Evolutionary conservation across 2,113 vertebrate species (phyloP), one percentile per base, ranked within the genome.

Genomic region (Ammodytes dubius): DNA sequence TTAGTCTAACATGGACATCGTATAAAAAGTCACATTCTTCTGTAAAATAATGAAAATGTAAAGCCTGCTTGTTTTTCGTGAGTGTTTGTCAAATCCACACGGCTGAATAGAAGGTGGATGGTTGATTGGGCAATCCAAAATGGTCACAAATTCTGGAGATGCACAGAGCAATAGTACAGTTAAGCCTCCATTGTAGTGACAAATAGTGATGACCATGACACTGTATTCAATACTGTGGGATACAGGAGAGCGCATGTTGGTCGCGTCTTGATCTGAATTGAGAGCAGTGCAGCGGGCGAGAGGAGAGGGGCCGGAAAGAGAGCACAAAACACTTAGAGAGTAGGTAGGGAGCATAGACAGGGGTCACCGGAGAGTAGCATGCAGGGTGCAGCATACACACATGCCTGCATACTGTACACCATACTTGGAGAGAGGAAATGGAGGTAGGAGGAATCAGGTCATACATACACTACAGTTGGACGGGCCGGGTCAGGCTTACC

Each of bases 401-500:
- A 91, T 88, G 87, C 87, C 93, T 88, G 88, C 78, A 91, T 88
- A 88, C 88, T 84, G 89, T 69, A 84, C 76, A 91, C 86, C 56
- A 88, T 87, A 85, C 78, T 27, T 79, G 77, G 69, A 45, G 78
- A 81, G 67, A 64, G 67, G 46, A 27, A 68, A 10, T 37, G 82
- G 81, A 79, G 47, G 73, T 5, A 66, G 73, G 67, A 27, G 27
- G 27, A 27, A 9, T 73, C 43, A 15, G 54, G 43, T 69, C 64
- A 63, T 57, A 77, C 74, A 54, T 39, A 53, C 60, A 19, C 5
- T 27, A 27, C 27, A 27, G 27, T 27, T 56, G 61, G 67, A 54
- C 3, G 7, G 80, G 80, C 59, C 83, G 45, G 35, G 42, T 52
- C 56, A 65, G 37, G 87, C 97, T 96, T 96, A 99, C 98, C 98